Percentiles rank a stretch among this genome's conserved stretches.
These are phyloP conservation scores for Dusona sp. DNA, from an alignment of 2,888 invertebrate species.

Conservation along the genomic window DNA sequence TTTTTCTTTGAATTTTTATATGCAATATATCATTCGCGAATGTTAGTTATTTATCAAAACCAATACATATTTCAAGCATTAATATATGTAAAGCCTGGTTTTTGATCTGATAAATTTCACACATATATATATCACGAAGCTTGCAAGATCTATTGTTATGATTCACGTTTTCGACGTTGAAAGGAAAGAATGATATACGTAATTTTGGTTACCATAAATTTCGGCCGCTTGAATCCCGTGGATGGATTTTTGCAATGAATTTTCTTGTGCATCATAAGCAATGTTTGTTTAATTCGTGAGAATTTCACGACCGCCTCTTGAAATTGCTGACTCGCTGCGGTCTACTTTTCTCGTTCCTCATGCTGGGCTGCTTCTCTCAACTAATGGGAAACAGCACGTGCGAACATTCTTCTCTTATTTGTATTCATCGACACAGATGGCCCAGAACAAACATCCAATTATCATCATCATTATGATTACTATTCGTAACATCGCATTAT, in stretches of 20 bases:
- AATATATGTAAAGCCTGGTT: not conserved
- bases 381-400: constrained; percentile 10
- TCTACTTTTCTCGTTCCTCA: not conserved
- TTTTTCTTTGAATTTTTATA: too few relatives aligned
- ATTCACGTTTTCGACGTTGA: not conserved
- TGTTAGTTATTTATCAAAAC: too few relatives aligned
- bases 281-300: not conserved
- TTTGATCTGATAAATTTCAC: not conserved
- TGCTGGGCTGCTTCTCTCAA: not conserved
- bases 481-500: not conserved
- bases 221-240: not conserved
- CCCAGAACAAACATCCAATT: not conserved
- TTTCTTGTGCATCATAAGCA: not conserved
- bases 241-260: not conserved
- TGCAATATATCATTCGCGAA: too few relatives aligned
- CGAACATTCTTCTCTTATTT: constrained; percentile 1
- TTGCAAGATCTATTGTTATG: not conserved
- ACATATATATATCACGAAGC: not conserved
- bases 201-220: not conserved
- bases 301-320: not conserved
- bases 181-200: not conserved
- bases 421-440: constrained; percentile 10
- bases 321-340: not conserved
- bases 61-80: too few relatives aligned
- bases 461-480: not conserved